phyloP scores from a whole-genome alignment of 1,140 invertebrate genomes.

The Heliconius hermathena region DNA sequence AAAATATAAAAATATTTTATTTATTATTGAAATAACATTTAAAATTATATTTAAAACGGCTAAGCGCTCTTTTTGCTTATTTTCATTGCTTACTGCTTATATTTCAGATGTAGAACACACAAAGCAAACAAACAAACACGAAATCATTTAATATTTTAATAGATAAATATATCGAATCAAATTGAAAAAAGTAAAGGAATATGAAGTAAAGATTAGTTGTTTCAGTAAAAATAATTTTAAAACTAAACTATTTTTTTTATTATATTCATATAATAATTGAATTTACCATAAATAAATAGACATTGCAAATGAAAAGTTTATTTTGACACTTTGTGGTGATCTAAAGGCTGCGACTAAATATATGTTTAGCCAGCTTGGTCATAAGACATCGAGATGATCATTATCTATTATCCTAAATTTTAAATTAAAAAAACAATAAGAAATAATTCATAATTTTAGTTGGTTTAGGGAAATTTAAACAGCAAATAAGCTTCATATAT shows the following conservation, averaged over 20 bases:
- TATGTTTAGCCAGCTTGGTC: constrained; percentile 72
- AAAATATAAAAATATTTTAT: too few relatives aligned
- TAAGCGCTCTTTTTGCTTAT: not conserved
- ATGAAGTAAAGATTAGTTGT: too few relatives aligned
- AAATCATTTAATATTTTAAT: too few relatives aligned
- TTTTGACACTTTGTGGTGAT: constrained; percentile 14
- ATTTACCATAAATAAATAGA: too few relatives aligned
- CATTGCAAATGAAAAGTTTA: too few relatives aligned
- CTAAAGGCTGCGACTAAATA: constrained; percentile 55
- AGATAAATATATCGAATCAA: too few relatives aligned
- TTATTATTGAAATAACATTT: not conserved
- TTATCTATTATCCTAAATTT: not conserved
- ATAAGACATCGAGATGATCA: constrained; percentile 55
- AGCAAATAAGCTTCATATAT: not conserved
- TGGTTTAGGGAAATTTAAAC: too few relatives aligned
- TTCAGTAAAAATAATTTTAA: too few relatives aligned
- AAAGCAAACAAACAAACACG: too few relatives aligned
- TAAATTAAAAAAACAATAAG: not conserved
- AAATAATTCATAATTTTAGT: not conserved
- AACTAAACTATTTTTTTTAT: too few relatives aligned
- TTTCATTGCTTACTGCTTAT: not conserved
- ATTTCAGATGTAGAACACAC: not conserved
- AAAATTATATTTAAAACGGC: not conserved
- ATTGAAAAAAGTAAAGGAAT: too few relatives aligned
- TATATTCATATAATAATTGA: too few relatives aligned